Conservation (phyloP, 2,888 invertebrate genomes). For the Thumatha senex region DNA sequence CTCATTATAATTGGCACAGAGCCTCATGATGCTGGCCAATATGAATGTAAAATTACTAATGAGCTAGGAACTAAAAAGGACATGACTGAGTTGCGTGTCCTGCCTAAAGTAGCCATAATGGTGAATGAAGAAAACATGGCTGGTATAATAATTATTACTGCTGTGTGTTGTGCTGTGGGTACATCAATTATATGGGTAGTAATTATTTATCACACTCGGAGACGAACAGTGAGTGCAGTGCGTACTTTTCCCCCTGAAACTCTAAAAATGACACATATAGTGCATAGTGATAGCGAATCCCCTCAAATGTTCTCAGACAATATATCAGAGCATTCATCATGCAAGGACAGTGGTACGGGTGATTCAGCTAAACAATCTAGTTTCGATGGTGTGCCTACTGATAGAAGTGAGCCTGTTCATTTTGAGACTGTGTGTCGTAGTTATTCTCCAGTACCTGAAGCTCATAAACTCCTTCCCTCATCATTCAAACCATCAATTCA, state of each 20-base stretch:
- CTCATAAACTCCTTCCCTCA: constrained; percentile 78
- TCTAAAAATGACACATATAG: constrained; percentile 78
- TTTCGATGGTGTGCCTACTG: constrained; percentile 82
- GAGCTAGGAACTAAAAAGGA: constrained; percentile 90
- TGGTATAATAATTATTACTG: constrained; percentile 94
- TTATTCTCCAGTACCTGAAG: constrained; percentile 78
- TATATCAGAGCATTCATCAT: constrained; percentile 89
- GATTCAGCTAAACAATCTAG: constrained; percentile 90
- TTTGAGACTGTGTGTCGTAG: constrained; percentile 74
- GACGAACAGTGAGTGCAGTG: constrained; percentile 83
- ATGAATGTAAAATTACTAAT: constrained; percentile 96
- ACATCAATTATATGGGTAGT: constrained; percentile 96
- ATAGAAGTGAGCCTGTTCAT: constrained; percentile 75
- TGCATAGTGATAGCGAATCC: constrained; percentile 79
- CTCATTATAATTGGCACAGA: constrained; percentile 93
- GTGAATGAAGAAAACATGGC: constrained; percentile 90
- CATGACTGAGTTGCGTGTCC: constrained; percentile 87
- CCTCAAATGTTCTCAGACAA: constrained; percentile 85
- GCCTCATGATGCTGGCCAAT: constrained; percentile 91
- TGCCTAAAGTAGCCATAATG: constrained; percentile 83
- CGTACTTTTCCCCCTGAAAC: constrained; percentile 73
- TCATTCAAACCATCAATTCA: constrained; percentile 80
- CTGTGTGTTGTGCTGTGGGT: constrained; percentile 95
- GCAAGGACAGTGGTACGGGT: constrained; percentile 92
- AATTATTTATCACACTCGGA: constrained; percentile 93